These are phyloP conservation scores for Uromys caudimaculatus DNA, from an alignment of 2,797 vertebrate genomes.

Conservation along the genomic window DNA sequence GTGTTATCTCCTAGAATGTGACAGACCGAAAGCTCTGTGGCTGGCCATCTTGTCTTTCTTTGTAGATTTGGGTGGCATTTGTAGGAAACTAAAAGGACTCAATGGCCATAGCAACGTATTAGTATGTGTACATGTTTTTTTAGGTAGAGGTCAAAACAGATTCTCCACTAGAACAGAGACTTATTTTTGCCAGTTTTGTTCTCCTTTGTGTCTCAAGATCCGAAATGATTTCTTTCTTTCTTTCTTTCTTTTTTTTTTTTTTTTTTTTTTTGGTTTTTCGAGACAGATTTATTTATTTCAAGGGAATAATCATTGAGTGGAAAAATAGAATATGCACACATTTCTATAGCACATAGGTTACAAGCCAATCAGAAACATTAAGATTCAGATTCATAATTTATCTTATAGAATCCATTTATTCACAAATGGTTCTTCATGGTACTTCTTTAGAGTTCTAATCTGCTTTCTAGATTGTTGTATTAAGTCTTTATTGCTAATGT, in stretches of 20 bases:
- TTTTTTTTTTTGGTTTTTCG: too few relatives aligned
- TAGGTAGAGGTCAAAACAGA: neutral
- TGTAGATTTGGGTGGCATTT: neutral
- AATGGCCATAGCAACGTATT: neutral
- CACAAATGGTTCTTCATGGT: conserved; percentile 8
- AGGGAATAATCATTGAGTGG: neutral
- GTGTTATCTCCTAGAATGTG: neutral
- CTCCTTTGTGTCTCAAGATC: neutral
- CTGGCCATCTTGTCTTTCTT: neutral
- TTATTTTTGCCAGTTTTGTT: conserved; percentile 37
- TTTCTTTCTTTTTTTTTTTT: too few relatives aligned
- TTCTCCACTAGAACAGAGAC: neutral
- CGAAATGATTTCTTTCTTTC: too few relatives aligned
- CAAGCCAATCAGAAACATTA: neutral
- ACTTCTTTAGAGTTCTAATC: neutral
- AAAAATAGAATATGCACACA: neutral
- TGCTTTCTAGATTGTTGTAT: neutral
- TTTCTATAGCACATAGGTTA: neutral
- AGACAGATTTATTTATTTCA: neutral
- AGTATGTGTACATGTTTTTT: neutral
- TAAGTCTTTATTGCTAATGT: neutral
- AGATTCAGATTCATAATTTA: neutral
- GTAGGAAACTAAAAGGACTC: neutral
- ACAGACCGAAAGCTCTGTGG: neutral
- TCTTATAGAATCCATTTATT: neutral